These are phyloP conservation scores for Zelostemma sp. DNA, from an alignment of 1,140 invertebrate genomes.

Conservation along the genomic window DNA sequence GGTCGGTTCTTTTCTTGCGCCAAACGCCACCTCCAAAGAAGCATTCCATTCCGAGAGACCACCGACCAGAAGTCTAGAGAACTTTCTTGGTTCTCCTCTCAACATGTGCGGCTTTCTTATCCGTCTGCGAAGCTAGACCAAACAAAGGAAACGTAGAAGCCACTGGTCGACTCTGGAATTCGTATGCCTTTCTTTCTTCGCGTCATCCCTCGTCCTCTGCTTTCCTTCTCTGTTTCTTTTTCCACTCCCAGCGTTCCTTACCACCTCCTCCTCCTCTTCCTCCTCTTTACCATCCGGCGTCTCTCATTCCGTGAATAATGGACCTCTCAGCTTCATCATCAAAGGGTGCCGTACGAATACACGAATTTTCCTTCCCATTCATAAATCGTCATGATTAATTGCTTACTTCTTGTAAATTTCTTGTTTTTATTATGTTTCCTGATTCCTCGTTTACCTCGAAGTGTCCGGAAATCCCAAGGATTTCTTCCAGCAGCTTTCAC, in stretches of 20 bases:
- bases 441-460: no score
- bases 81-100: not conserved
- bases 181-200: not conserved
- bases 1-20: not conserved
- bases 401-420: no score
- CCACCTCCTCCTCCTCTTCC: not conserved
- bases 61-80: not conserved
- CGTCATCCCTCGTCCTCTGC: not conserved
- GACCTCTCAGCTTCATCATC: not conserved
- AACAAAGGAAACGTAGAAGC: conserved; percentile 1
- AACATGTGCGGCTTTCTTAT: not conserved
- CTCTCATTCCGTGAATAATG: not conserved
- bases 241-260: not conserved
- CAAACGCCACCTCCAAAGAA: not conserved
- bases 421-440: no score
- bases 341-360: not conserved
- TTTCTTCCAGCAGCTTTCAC: no score
- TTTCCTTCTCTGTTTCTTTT: not conserved
- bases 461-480: no score
- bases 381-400: no score
- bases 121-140: conserved; percentile 1
- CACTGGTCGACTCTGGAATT: conserved; percentile 3
- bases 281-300: no score
- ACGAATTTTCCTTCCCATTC: not conserved
- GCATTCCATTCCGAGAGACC: conserved; percentile 1